Percentiles rank a stretch among this genome's conserved stretches.
Conservation (phyloP, 1,140 invertebrate species). For the Megathymus violae region DNA sequence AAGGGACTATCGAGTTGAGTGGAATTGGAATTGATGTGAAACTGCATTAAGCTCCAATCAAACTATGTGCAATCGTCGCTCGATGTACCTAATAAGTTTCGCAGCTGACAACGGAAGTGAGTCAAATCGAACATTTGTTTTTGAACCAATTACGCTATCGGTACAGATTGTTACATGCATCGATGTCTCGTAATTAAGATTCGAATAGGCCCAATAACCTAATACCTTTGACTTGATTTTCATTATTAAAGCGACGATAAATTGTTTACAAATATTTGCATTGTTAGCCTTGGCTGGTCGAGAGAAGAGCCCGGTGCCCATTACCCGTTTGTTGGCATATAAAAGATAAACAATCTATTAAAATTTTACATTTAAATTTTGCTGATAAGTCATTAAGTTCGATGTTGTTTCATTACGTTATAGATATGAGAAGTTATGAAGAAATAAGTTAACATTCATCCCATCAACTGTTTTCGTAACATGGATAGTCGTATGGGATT, state of each 20-base stretch:
- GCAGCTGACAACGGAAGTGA: constrained; percentile 19
- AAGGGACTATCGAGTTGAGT: not conserved
- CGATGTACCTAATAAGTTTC: constrained; percentile 7
- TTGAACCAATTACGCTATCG: constrained; percentile 26
- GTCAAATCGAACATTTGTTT: constrained; percentile 34
- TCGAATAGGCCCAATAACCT: constrained; percentile 14
- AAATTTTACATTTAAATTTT: too few species aligned
- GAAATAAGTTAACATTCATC: too few species aligned
- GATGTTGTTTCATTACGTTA: too few species aligned
- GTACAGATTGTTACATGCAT: constrained; percentile 32
- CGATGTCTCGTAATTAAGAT: constrained; percentile 28
- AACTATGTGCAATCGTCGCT: constrained; percentile 13
- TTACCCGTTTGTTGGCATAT: too few species aligned
- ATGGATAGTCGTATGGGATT: too few species aligned
- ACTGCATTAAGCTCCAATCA: constrained; percentile 25
- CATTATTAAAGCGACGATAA: not conserved
- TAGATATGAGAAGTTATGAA: too few species aligned
- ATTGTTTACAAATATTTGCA: too few species aligned
- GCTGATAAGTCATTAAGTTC: too few species aligned
- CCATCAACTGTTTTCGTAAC: too few species aligned
- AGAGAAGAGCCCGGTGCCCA: not conserved
- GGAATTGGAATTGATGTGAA: constrained; percentile 5
- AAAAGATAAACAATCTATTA: too few species aligned
- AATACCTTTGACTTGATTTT: constrained; percentile 4
- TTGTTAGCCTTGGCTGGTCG: not conserved